These are phyloP conservation scores for Cheilosia scutellata DNA, from an alignment of 2,888 invertebrate genomes.

Conservation along the genomic window DNA sequence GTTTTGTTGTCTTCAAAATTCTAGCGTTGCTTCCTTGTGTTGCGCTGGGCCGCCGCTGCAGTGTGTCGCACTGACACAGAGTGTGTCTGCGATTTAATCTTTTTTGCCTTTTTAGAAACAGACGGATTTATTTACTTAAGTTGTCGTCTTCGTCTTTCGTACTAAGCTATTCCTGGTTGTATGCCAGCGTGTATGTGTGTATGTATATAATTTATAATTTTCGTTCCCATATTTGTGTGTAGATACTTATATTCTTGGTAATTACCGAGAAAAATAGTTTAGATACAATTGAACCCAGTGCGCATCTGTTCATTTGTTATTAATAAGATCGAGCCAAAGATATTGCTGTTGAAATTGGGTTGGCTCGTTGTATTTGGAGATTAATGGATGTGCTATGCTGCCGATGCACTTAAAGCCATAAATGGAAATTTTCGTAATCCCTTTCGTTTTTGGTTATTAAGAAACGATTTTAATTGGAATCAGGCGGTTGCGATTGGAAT, in stretches of 20 bases:
- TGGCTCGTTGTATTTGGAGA: constrained; percentile 64
- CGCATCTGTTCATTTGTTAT: constrained; percentile 72
- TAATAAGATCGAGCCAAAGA: constrained; percentile 71
- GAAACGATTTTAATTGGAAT: constrained; percentile 72
- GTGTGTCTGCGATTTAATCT: constrained; percentile 70
- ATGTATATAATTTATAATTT: constrained; percentile 39
- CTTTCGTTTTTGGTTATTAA: constrained; percentile 64
- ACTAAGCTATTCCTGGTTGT: constrained; percentile 36
- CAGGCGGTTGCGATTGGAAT: constrained; percentile 36
- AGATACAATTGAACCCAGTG: constrained; percentile 72
- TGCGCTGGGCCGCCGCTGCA: constrained; percentile 6
- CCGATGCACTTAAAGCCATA: constrained; percentile 67
- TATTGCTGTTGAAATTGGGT: constrained; percentile 67
- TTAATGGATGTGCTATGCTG: constrained; percentile 63
- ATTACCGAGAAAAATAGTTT: constrained; percentile 74
- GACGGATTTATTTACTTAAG: constrained; percentile 69
- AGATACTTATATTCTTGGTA: constrained; percentile 68
- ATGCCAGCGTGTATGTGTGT: constrained; percentile 18
- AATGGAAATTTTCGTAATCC: constrained; percentile 72
- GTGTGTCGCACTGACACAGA: constrained; percentile 36
- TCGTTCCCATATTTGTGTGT: constrained; percentile 56
- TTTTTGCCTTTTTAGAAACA: constrained; percentile 47
- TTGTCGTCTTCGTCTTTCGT: constrained; percentile 38
- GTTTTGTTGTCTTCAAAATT: constrained; percentile 58
- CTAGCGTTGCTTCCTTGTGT: constrained; percentile 53